phyloP scores from a whole-genome alignment of 2,888 invertebrate species.

The Frankliniella intonsa region DNA sequence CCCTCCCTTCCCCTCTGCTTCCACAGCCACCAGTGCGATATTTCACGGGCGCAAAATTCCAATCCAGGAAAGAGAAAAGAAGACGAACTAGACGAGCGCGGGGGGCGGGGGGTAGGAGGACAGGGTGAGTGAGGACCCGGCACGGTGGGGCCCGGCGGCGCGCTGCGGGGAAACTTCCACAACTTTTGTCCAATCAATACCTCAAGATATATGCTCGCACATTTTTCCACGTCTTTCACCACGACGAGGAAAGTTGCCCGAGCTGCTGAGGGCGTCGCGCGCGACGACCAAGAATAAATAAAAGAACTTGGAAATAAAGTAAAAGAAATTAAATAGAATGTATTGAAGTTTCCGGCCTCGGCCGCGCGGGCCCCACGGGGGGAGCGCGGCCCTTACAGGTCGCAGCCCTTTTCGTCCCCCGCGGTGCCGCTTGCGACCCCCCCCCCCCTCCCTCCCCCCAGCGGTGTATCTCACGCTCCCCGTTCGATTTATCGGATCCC shows the following conservation, averaged over 20 bases:
- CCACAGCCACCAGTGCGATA: neutral
- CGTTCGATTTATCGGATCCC: neutral
- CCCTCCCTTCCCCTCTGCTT: neutral
- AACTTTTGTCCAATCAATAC: slow-evolving; percentile 22
- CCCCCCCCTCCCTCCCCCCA: neutral
- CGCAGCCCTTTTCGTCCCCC: too few relatives aligned
- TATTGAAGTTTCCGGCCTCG: neutral
- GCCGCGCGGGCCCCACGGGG: neutral
- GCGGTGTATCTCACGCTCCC: neutral
- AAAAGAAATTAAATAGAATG: slow-evolving; percentile 8
- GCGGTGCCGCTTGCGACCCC: too few relatives aligned
- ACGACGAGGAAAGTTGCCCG: neutral
- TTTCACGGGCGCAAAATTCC: neutral
- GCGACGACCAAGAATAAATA: slow-evolving; percentile 3
- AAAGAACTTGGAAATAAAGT: neutral
- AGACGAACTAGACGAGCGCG: neutral
- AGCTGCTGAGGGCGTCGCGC: neutral
- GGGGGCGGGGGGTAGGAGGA: neutral
- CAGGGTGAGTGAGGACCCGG: neutral
- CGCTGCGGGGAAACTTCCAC: neutral
- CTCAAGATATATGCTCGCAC: slow-evolving; percentile 26
- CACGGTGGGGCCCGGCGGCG: neutral
- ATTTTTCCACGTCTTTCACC: slow-evolving; percentile 22
- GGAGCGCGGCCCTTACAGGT: neutral
- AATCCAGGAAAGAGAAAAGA: neutral